Evolutionary conservation across 2,113 vertebrate species (phyloP).

Genomic region (Mastomys natalensis): DNA sequence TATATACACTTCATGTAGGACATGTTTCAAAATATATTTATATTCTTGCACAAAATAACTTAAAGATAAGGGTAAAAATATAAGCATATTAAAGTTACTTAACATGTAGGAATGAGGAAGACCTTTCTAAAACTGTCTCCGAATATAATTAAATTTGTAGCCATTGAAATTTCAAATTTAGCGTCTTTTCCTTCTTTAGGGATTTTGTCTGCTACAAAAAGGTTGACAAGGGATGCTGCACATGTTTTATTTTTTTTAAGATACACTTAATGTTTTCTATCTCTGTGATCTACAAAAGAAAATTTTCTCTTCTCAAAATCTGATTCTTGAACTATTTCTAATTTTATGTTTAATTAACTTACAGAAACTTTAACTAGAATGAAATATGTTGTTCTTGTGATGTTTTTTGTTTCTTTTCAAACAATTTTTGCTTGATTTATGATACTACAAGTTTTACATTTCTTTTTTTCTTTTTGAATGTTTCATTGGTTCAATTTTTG

Average conservation of each 20-base stretch:
- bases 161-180: background rate
- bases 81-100: background rate
- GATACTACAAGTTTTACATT: background rate
- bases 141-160: background rate
- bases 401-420: background rate
- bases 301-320: background rate
- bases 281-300: background rate
- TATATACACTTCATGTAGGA: background rate
- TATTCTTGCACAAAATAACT: background rate
- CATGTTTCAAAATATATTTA: background rate
- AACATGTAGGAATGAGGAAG: background rate
- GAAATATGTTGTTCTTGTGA: background rate
- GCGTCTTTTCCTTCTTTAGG: background rate
- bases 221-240: background rate
- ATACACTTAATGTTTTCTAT: background rate
- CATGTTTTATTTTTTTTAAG: background rate
- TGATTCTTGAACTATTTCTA: background rate
- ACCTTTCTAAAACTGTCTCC: background rate
- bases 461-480: background rate
- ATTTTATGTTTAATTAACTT: background rate
- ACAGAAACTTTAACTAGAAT: background rate
- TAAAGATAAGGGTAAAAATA: background rate
- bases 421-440: background rate
- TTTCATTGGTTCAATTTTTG: background rate
- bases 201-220: background rate